Conservation (phyloP, 2,888 invertebrate species). For the Drosophila borealis region DNA sequence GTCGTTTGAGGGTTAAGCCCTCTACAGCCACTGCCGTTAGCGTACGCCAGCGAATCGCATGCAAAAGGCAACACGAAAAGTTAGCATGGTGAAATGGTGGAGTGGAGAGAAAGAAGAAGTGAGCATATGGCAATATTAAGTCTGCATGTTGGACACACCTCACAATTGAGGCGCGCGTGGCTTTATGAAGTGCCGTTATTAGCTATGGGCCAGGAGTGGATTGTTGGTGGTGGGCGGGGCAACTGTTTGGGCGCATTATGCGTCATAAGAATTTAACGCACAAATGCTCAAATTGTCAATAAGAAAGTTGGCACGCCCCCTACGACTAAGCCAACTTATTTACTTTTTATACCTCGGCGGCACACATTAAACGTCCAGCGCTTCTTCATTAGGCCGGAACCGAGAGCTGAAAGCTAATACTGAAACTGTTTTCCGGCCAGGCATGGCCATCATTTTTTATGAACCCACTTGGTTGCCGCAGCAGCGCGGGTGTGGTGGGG, state of each 20-base stretch:
- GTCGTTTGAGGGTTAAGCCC: conserved; percentile 22
- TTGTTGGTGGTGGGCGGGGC: neutral
- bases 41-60: conserved; percentile 33
- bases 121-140: conserved; percentile 40
- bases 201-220: conserved; percentile 43
- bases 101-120: neutral
- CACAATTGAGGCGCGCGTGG: conserved; percentile 51
- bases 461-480: conserved; percentile 58
- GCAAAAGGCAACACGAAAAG: conserved; percentile 15
- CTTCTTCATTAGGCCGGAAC: conserved; percentile 69
- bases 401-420: conserved; percentile 22
- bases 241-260: conserved; percentile 54
- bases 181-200: conserved; percentile 75
- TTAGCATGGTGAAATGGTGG: neutral
- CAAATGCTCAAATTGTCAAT: conserved; percentile 80
- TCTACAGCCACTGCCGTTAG: conserved; percentile 10
- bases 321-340: conserved; percentile 45
- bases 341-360: conserved; percentile 73
- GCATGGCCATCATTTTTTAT: conserved; percentile 78
- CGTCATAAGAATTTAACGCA: conserved; percentile 80
- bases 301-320: conserved; percentile 72
- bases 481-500: conserved; percentile 4
- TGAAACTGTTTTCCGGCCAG: conserved; percentile 48
- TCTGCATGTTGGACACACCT: conserved; percentile 70
- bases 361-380: conserved; percentile 72